Evolutionary conservation across 2,797 vertebrate species (phyloP).

Genomic region (Ceyx erithaca): DNA sequence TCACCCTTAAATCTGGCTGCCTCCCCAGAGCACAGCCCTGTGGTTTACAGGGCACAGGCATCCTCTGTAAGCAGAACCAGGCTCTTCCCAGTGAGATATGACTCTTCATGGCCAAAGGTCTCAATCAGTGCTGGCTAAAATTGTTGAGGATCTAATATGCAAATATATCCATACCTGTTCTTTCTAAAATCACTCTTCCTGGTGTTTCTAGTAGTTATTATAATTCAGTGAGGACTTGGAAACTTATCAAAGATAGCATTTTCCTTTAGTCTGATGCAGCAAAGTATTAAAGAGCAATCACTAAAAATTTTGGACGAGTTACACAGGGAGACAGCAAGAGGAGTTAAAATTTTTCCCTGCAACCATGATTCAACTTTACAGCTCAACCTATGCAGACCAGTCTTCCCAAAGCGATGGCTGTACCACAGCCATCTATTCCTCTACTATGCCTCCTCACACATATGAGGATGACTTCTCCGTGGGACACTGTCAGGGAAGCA

Average conservation of each 20-base stretch:
- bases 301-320: not conserved
- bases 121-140: not conserved
- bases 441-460: not conserved
- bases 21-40: not conserved
- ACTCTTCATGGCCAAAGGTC: not conserved
- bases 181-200: conserved; percentile 15
- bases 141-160: not conserved
- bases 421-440: not conserved
- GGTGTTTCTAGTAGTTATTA: conserved; percentile 30
- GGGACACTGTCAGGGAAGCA: not conserved
- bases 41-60: not conserved
- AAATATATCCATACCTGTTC: not conserved
- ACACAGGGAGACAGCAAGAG: not conserved
- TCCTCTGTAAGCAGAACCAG: not conserved
- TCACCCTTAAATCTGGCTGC: not conserved
- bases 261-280: conserved; percentile 18
- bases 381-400: not conserved
- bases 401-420: not conserved
- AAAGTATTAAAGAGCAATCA: not conserved
- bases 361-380: conserved; percentile 21
- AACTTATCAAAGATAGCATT: conserved; percentile 26
- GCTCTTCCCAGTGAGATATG: not conserved
- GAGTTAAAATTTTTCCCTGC: not conserved
- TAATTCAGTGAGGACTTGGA: conserved; percentile 19
- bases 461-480: not conserved